Evolutionary conservation across 2,113 vertebrate genomes (phyloP), one percentile per base, ranked within the genome.

Genomic region (Ahaetulla prasina): DNA sequence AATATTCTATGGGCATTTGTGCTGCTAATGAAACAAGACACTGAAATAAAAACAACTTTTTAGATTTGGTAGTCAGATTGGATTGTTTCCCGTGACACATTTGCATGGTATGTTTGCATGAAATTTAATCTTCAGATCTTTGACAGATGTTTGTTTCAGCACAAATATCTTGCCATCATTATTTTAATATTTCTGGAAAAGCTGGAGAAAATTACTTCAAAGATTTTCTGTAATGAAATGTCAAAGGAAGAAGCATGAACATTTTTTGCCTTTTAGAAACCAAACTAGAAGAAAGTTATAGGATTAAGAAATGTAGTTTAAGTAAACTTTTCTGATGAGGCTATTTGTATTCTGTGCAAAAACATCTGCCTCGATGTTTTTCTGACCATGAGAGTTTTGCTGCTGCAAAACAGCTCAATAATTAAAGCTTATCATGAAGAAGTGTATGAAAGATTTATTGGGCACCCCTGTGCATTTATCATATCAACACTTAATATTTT

Each of bases 281-380:
- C 30, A 49, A 52, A 93, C 94, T 92, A 95, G 93, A 95, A 27
- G 88, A 45, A 86, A 95, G 90, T 93, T 93, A 95, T 91, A 94
- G 93, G 92, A 94, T 88, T 92, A 94, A 94, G 94, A 96, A 89
- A 90, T 93, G 90, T 90, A 91, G 91, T 95, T 96, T 45, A 94
- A 96, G 89, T 94, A 94, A 93, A 94, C 89, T 95, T 95, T 93
- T 92, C 91, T 94, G 18, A 60, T 87, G 63, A 94, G 92, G 85
- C n/a, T 91, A 23, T 63, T 93, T 60, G 35, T 91, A 94, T 12
- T 50, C 20, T 3, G 52, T 35, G 49, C 30, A 92, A 20, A 0
- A 7, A 89, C 80, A 16, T 16, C 85, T 89, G n/a, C 94, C 30
- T 91, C 85, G 89, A 89, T 95, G 39, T 94, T 95, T 94, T 47